Conservation (phyloP, 2,797 vertebrate genomes). For the Brachyrhaphis roseni region DNA sequence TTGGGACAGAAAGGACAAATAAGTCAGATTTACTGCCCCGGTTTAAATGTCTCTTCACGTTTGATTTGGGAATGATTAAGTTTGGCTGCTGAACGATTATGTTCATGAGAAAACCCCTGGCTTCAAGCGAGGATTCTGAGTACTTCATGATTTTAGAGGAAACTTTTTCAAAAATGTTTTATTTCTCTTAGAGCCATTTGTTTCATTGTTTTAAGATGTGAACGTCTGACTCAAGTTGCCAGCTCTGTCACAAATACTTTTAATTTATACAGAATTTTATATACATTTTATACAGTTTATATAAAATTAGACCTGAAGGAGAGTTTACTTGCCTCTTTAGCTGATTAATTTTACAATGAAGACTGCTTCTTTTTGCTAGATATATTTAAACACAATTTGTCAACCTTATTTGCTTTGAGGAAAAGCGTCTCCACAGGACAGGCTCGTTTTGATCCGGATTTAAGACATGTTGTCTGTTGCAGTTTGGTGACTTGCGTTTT, state of each 20-base stretch:
- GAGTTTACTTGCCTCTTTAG: background rate
- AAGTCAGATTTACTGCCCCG: background rate
- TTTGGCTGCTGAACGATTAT: background rate
- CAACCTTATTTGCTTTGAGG: background rate
- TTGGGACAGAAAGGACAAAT: slow-evolving; percentile 47
- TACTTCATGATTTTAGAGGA: background rate
- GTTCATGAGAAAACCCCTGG: background rate
- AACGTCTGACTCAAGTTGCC: background rate
- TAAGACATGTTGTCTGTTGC: background rate
- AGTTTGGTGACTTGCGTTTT: background rate
- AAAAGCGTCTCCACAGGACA: background rate
- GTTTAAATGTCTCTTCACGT: background rate
- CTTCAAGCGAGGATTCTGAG: background rate
- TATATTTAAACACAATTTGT: background rate
- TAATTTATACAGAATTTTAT: background rate
- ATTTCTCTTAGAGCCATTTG: background rate
- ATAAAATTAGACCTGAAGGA: slow-evolving; percentile 2
- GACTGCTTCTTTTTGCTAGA: background rate
- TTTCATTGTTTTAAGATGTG: background rate
- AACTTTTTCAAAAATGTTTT: background rate
- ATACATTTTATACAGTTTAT: too few species aligned
- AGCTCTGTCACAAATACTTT: background rate
- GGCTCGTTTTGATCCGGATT: background rate
- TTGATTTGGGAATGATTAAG: background rate
- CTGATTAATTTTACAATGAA: slow-evolving; percentile 5